Base-by-base conservation (phyloP, 2,113 vertebrate species). In the Corythornis cristatus region DNA sequence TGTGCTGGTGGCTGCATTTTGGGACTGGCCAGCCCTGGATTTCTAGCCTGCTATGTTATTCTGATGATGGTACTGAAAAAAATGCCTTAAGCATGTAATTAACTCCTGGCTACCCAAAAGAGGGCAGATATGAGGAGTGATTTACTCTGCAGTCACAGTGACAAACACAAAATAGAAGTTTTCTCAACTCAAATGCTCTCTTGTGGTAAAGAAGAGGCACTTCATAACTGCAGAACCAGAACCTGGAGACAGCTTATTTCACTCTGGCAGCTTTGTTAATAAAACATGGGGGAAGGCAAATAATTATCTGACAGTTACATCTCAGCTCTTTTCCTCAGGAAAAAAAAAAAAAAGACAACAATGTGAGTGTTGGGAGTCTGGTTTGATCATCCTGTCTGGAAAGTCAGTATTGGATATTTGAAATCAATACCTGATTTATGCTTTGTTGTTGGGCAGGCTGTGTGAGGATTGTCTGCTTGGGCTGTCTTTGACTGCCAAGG, bases 111-210 rank as follows among this genome's bases (percentile, higher is more conserved):
- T 67, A 26, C 73, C 65, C 86, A 81, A 88, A 96, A 90, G 79
- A 31, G 26, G 66, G 62, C 67, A 94, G 62, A 86, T 60, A 31
- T 5, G 65, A 75, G 56, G 78, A 93, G 50, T 91, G 75, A 96
- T 93, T 91, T 90, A 60, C 72, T 72, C 58, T 61, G 11, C 72
- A 78, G 80, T 94, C 73, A 67, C 0, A 2, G 43, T 84, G 87
- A 90, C 85, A 95, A 91, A 58, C 61, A 28, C 82, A 77, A 87
- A 96, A 91, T 92, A 65, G 71, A 96, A 90, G 72, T 93, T 87
- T 93, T 91, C 93, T 95, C 96, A 70, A 79, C 78, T 88, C 82
- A 97, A 93, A 96, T 94, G 70, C 84, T 97, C 93, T 95, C 87
- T 45, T 77, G 83, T 91, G 92, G 95, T 93, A 94, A 96, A 90